Conservation (phyloP, 2,113 vertebrate genomes). For the Chitala chitala region DNA sequence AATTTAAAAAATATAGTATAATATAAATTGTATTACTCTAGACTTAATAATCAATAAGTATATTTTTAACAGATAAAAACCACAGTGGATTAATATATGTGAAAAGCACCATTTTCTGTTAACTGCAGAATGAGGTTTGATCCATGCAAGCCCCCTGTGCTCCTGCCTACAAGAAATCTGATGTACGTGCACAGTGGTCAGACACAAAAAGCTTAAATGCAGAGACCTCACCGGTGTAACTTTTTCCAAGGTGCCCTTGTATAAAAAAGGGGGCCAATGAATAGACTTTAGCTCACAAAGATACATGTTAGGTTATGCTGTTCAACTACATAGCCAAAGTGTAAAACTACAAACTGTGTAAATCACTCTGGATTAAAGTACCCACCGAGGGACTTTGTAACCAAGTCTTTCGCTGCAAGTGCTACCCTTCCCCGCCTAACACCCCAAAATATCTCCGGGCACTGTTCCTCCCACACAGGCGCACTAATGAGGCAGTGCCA, state of each 20-base stretch:
- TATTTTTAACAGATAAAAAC: too few species aligned
- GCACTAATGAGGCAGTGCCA: conserved; percentile 30
- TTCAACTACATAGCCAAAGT: neutral
- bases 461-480: conserved; percentile 30
- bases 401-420: neutral
- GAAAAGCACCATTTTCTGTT: too few species aligned
- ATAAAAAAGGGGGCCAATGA: too few species aligned
- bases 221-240: too few species aligned
- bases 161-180: conserved; percentile 1
- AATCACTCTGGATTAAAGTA: neutral
- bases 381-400: neutral
- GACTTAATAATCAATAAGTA: too few species aligned
- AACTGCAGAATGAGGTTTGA: neutral
- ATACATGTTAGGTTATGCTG: too few species aligned
- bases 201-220: too few species aligned
- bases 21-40: too few species aligned
- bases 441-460: conserved; percentile 22
- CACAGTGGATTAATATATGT: too few species aligned
- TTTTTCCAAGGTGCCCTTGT: too few species aligned
- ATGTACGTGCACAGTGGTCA: neutral
- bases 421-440: neutral
- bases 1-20: too few species aligned
- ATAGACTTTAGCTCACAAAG: too few species aligned
- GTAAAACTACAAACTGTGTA: neutral
- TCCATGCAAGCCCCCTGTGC: neutral